These are phyloP conservation scores for Drosophila mayri DNA, from an alignment of 1,140 invertebrate genomes.

Conservation along the genomic window DNA sequence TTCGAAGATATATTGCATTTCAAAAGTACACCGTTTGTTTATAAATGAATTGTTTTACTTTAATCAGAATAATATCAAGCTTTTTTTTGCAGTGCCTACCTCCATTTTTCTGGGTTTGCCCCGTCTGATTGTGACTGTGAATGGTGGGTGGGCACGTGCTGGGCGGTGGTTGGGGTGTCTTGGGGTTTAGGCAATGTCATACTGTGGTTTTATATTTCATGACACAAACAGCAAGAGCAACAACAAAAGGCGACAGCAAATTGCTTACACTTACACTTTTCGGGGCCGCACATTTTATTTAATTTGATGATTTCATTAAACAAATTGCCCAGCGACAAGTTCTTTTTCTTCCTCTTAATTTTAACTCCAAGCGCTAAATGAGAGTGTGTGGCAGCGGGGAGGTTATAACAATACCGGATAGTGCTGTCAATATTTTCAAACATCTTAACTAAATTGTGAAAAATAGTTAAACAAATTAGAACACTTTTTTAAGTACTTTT, in stretches of 20 bases:
- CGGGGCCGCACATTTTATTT: slow-evolving; percentile 71
- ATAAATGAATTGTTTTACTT: background rate
- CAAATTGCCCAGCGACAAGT: slow-evolving; percentile 58
- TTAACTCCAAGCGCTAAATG: slow-evolving; percentile 32
- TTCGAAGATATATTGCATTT: background rate
- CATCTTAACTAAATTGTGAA: background rate
- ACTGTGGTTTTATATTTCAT: slow-evolving; percentile 75
- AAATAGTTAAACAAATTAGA: no score
- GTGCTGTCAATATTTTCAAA: slow-evolving; percentile 7
- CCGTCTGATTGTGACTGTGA: slow-evolving; percentile 3
- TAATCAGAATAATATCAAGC: no score
- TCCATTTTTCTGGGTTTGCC: background rate
- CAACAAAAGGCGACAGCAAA: slow-evolving; percentile 41
- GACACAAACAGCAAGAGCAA: slow-evolving; percentile 44
- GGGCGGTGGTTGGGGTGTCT: background rate
- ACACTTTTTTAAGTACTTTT: no score
- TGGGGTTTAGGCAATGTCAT: slow-evolving; percentile 47
- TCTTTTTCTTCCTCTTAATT: slow-evolving; percentile 37
- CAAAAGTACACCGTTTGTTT: background rate
- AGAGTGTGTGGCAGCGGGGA: background rate
- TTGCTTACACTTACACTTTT: slow-evolving; percentile 71
- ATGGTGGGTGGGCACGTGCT: slow-evolving; percentile 46
- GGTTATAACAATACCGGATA: background rate
- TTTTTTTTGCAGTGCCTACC: background rate
- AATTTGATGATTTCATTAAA: slow-evolving; percentile 82